phyloP scores from a whole-genome alignment of 2,888 invertebrate species.

The Oegoconia quadripuncta region DNA sequence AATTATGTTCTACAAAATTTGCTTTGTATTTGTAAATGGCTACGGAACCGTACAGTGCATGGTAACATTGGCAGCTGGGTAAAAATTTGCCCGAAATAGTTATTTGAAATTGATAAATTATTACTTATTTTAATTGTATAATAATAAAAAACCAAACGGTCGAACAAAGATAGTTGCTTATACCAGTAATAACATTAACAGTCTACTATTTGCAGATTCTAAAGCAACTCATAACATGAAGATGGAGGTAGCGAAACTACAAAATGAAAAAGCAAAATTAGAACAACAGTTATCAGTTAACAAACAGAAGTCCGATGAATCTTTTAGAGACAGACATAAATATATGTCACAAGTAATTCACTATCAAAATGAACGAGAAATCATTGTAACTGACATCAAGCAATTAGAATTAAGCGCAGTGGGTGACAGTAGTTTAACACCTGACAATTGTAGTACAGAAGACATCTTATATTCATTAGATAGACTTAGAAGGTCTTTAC shows the following conservation, averaged over 20 bases:
- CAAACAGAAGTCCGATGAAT: conserved; percentile 41
- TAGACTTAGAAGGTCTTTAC: conserved; percentile 44
- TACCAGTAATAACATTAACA: too few relatives aligned
- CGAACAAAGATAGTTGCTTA: too few relatives aligned
- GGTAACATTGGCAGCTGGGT: too few relatives aligned
- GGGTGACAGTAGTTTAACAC: conserved; percentile 49
- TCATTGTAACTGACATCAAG: conserved; percentile 50
- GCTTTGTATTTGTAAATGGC: too few relatives aligned
- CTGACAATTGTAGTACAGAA: conserved; percentile 39
- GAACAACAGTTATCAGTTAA: conserved; percentile 45
- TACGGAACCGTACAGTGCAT: too few relatives aligned
- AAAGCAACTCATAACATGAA: conserved; percentile 68
- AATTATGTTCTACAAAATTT: too few relatives aligned
- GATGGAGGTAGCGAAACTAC: conserved; percentile 54
- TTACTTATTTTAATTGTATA: not conserved
- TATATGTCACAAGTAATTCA: conserved; percentile 39
- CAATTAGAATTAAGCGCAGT: conserved; percentile 53
- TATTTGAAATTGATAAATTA: too few relatives aligned
- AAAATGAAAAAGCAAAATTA: conserved; percentile 42
- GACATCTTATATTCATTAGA: conserved; percentile 49
- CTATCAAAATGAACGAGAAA: conserved; percentile 50
- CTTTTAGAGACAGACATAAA: conserved; percentile 39
- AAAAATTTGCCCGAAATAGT: too few relatives aligned
- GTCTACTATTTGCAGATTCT: conserved; percentile 60
- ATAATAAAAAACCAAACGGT: not conserved